These are phyloP conservation scores for Lordiphosa collinella DNA, from an alignment of 1,140 invertebrate genomes.

Conservation along the genomic window DNA sequence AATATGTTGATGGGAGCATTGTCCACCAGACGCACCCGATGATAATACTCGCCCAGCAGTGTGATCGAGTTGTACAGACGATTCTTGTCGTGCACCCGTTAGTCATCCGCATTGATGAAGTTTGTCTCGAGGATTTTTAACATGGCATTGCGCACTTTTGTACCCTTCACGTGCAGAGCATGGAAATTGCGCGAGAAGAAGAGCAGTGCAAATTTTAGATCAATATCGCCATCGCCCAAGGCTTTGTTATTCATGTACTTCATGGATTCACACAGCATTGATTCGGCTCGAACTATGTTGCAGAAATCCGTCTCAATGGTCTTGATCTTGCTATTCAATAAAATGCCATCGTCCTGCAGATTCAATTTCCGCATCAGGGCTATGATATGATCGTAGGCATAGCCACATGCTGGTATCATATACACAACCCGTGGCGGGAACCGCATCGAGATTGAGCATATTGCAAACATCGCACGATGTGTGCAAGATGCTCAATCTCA, in stretches of 20 bases:
- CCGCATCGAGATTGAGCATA: conserved; percentile 30
- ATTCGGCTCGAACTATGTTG: conserved; percentile 73
- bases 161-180: conserved; percentile 70
- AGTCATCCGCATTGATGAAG: conserved; percentile 69
- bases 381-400: conserved; percentile 71
- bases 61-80: conserved; percentile 78
- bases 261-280: conserved; percentile 78
- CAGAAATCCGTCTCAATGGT: conserved; percentile 74
- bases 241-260: conserved; percentile 77
- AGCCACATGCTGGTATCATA: conserved; percentile 65
- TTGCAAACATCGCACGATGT: conserved; percentile 51
- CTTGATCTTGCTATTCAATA: conserved; percentile 74
- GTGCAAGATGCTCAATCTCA: conserved; percentile 44
- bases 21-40: conserved; percentile 69
- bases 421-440: conserved; percentile 20
- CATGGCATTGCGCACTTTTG: conserved; percentile 73
- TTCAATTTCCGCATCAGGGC: conserved; percentile 67
- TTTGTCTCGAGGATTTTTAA: conserved; percentile 74
- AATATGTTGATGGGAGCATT: conserved; percentile 71
- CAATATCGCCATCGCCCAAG: conserved; percentile 60
- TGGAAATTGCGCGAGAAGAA: conserved; percentile 76
- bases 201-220: conserved; percentile 71
- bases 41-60: conserved; percentile 76
- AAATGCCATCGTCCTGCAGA: conserved; percentile 73
- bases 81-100: conserved; percentile 70